Evolutionary conservation across 2,797 vertebrate genomes (phyloP), one percentile per base, ranked within the genome.

Genomic region (Crenichthys baileyi): DNA sequence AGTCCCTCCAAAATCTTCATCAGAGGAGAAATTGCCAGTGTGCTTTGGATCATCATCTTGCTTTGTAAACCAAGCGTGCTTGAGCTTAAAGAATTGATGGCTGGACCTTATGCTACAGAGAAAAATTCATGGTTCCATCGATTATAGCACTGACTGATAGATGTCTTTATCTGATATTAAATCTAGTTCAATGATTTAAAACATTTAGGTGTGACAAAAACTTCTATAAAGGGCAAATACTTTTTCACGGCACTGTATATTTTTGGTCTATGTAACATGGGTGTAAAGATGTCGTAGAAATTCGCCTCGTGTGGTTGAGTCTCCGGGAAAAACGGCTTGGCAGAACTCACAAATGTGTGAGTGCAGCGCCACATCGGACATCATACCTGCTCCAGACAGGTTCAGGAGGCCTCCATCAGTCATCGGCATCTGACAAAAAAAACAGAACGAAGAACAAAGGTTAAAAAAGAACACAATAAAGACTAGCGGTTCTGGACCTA

Each of bases 271-370:
- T 56, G 82, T 89, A 78, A 95, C 79, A 7, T 95, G 97, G 18
- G 95, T 95, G 83, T 90, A 81, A 26, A 96, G 75, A 50, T 96
- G 96, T 61, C 90, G 94, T 7, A 96, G 73, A 84, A 91, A 95
- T 16, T 96, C 96, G 13, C 87, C 90, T 31, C 83, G 90, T 58
- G 95, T 96, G 9, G 91, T 92, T 0, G 95, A 79, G 0, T 92
- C 90, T 41, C 86, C 91, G 0, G 96, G 96, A 79, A 96, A 96
- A 51, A 95, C 79, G 0, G 96, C 96, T 44, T 93, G 93, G 89
- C 96, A 97, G 85, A 97, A 95, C 12, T 96, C 96, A 18, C 96
- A 96, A 71, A 95, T 80, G 0, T 93, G 91, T 41, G 96, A 96
- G 76, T 95, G 95, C 58, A 96, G 88, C 0, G 91, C 89, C 5